Conservation (phyloP, 2,888 invertebrate genomes). For the Gasteruption jaculator region DNA sequence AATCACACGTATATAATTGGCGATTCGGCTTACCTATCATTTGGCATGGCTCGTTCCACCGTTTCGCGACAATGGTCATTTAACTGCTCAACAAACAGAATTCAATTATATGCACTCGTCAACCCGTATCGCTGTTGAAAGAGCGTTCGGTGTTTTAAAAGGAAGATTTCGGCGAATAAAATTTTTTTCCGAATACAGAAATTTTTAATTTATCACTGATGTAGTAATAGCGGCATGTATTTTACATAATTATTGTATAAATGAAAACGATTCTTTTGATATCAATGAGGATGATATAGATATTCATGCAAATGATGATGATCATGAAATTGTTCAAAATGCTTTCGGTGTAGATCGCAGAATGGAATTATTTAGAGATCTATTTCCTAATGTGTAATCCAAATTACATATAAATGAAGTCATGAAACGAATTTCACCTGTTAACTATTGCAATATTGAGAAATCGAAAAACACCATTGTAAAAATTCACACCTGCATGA, state of each 20-base stretch:
- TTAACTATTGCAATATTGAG: no score
- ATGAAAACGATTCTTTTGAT: no score
- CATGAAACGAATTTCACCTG: no score
- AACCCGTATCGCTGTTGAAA: slow-evolving; percentile 17
- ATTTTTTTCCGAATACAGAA: slow-evolving; percentile 19
- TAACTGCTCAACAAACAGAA: slow-evolving; percentile 16
- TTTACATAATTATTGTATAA: slow-evolving; percentile 18
- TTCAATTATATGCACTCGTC: slow-evolving; percentile 22
- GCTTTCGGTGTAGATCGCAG: no score
- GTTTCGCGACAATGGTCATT: slow-evolving; percentile 4
- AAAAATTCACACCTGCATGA: no score
- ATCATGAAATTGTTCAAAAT: no score
- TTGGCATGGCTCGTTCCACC: slow-evolving; percentile 20
- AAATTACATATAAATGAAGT: no score
- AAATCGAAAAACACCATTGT: no score
- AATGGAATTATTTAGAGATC: no score
- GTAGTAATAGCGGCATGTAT: slow-evolving; percentile 17
- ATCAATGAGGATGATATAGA: slow-evolving; percentile 15
- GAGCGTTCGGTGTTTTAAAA: slow-evolving; percentile 20
- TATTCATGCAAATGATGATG: no score
- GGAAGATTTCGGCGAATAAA: slow-evolving; percentile 17
- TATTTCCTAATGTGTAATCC: no score
- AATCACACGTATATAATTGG: slow-evolving; percentile 21
- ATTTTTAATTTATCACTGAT: slow-evolving; percentile 19
- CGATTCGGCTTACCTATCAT: slow-evolving; percentile 25